These are phyloP conservation scores for Eupithecia inturbata DNA, from an alignment of 2,888 invertebrate genomes.

Conservation along the genomic window DNA sequence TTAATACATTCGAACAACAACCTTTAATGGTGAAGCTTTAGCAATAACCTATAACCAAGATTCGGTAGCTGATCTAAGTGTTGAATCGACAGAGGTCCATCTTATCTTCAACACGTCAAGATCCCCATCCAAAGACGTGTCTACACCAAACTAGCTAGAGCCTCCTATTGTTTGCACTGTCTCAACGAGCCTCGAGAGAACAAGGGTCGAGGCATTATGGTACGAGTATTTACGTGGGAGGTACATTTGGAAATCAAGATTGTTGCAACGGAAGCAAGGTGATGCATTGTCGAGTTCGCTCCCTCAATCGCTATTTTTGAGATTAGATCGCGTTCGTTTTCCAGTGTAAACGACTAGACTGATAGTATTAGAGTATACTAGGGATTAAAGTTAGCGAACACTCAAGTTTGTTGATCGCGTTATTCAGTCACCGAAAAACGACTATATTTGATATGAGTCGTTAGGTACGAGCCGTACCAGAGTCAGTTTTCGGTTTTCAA, in stretches of 20 bases:
- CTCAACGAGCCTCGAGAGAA: constrained; percentile 37
- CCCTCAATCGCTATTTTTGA: constrained; percentile 72
- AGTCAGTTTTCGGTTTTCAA: not conserved
- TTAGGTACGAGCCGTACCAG: not conserved
- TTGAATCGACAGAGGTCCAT: constrained; percentile 68
- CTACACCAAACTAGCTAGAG: constrained; percentile 53
- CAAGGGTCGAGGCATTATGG: constrained; percentile 60
- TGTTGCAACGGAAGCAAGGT: constrained; percentile 80
- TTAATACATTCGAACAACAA: not conserved
- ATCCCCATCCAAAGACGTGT: constrained; percentile 57
- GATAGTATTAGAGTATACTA: not conserved
- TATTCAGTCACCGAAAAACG: constrained; percentile 3
- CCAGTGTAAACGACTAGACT: constrained; percentile 62
- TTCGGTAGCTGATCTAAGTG: constrained; percentile 73
- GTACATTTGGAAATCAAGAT: constrained; percentile 80
- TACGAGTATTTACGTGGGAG: constrained; percentile 74
- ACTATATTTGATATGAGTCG: not conserved
- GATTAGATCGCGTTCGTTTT: constrained; percentile 76
- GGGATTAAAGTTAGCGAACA: not conserved
- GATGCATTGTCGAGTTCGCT: constrained; percentile 76
- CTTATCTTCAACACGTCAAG: constrained; percentile 70
- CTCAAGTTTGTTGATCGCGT: constrained; percentile 62
- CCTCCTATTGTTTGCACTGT: constrained; percentile 47
- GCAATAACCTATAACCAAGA: constrained; percentile 27
- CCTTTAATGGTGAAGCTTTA: not conserved